Percentiles rank a stretch among this genome's conserved stretches.
Conservation (phyloP, 1,140 invertebrate genomes). For the Mamestra configurata region DNA sequence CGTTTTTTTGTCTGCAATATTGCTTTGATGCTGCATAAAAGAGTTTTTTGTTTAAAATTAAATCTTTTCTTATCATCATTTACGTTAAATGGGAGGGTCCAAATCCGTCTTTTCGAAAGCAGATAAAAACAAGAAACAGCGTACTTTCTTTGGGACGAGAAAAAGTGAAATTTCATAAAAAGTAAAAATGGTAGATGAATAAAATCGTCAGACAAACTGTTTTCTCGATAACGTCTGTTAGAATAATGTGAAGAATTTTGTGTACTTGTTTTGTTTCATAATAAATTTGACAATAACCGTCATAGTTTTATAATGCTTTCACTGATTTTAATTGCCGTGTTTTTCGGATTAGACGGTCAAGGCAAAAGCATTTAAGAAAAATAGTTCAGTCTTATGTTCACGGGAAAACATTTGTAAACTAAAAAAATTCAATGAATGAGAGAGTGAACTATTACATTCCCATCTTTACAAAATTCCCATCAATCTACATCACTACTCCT, state of each 20-base stretch:
- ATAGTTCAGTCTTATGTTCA: neutral
- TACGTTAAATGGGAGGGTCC: neutral
- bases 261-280: neutral
- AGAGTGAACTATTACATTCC: neutral
- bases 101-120: conserved; percentile 39
- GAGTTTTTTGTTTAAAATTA: neutral
- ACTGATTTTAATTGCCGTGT: neutral
- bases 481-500: conserved; percentile 9
- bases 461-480: conserved; percentile 32
- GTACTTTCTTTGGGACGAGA: conserved; percentile 60
- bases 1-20: too few relatives aligned
- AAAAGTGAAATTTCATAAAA: conserved; percentile 65
- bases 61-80: neutral
- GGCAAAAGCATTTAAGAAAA: neutral
- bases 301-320: neutral
- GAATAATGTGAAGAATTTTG: neutral
- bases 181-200: conserved; percentile 29
- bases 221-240: conserved; percentile 13
- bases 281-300: neutral
- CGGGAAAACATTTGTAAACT: neutral
- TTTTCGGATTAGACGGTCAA: neutral
- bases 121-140: conserved; percentile 53
- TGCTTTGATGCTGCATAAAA: too few relatives aligned
- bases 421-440: neutral
- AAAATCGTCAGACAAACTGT: neutral